Evolutionary conservation across 2,797 vertebrate species (phyloP).

Genomic region (Rhabdomys pumilio): DNA sequence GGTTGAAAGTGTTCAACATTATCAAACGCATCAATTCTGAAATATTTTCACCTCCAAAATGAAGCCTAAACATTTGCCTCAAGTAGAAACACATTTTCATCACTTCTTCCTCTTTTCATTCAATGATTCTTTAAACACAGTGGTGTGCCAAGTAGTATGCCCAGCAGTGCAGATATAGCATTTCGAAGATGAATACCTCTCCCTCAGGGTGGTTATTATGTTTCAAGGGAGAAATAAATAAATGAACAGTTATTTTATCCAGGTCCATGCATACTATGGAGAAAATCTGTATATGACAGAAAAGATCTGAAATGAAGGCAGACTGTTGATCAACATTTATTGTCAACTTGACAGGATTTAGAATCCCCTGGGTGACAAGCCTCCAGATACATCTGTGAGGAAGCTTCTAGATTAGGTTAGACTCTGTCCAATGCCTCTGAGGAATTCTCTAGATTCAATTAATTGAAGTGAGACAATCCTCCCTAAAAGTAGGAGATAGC

Average conservation of each 20-base stretch:
- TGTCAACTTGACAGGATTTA: background rate
- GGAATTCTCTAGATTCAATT: background rate
- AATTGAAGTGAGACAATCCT: background rate
- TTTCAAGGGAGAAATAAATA: background rate
- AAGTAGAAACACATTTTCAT: background rate
- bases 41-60: background rate
- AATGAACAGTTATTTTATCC: background rate
- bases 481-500: background rate
- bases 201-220: background rate
- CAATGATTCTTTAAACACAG: background rate
- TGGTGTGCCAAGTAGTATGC: background rate
- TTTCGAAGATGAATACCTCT: background rate
- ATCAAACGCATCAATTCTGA: constrained; percentile 32
- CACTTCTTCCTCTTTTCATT: background rate
- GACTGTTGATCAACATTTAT: background rate
- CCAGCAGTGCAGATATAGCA: background rate
- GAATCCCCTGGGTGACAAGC: background rate
- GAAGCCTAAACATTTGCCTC: background rate
- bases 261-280: background rate
- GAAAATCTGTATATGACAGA: background rate
- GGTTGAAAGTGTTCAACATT: constrained; percentile 6
- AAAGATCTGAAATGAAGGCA: background rate
- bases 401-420: background rate
- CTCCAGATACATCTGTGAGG: background rate
- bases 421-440: background rate